phyloP scores from a whole-genome alignment of 2,113 vertebrate species.

The Arizona elegans region DNA sequence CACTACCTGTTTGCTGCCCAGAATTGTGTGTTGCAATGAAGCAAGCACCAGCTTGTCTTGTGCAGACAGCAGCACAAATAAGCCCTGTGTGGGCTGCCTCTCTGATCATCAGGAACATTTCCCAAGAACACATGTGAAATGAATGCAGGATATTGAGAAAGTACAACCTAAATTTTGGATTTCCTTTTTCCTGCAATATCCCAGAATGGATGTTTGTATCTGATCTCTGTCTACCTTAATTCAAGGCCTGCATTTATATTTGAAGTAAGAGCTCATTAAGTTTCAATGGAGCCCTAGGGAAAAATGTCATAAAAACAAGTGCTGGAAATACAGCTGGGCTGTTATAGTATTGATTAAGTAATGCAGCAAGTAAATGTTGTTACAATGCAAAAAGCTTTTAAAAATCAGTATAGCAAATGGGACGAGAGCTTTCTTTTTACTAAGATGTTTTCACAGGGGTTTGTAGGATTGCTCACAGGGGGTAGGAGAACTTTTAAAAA shows the following conservation, averaged over 20 bases:
- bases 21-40: not conserved
- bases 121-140: not conserved
- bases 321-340: conserved; percentile 12
- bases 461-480: not conserved
- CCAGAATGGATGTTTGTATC: not conserved
- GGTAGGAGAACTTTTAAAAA: not conserved
- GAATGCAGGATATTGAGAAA: not conserved
- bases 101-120: not conserved
- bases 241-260: conserved; percentile 33
- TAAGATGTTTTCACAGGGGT: not conserved
- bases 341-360: not conserved
- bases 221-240: not conserved
- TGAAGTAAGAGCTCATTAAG: conserved; percentile 16
- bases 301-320: conserved; percentile 17
- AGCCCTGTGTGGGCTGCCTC: not conserved
- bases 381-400: not conserved
- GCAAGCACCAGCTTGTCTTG: not conserved
- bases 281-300: conserved; percentile 30
- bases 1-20: not conserved
- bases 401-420: not conserved
- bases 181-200: conserved; percentile 13
- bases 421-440: not conserved
- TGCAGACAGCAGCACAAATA: not conserved
- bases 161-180: not conserved
- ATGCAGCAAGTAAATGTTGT: conserved; percentile 25